A percentile compares a stretch with the other conserved stretches of the same genome.
Conservation (phyloP, 2,888 invertebrate species). For the Cantharis flavilabris region DNA sequence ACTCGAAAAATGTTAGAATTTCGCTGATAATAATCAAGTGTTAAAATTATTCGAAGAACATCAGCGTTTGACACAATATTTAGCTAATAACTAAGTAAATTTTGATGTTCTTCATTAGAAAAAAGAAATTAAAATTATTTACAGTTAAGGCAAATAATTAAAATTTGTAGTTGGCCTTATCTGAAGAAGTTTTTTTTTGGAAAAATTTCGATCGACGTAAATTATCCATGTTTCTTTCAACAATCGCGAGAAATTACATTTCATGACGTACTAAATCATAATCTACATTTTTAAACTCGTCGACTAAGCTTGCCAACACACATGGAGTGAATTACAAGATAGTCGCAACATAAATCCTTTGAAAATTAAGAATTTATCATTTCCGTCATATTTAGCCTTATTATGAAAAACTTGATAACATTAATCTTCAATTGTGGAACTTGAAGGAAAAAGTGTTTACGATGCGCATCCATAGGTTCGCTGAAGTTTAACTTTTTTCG, state of each 20-base stretch:
- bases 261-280: neutral
- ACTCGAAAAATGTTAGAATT: neutral
- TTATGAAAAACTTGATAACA: conserved; percentile 30
- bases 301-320: conserved; percentile 1
- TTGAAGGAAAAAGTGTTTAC: neutral
- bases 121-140: neutral
- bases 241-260: neutral
- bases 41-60: neutral
- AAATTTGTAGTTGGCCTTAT: neutral
- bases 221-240: neutral
- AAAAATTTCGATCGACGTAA: neutral
- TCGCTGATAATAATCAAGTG: neutral
- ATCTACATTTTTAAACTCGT: neutral
- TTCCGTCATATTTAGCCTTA: conserved; percentile 34
- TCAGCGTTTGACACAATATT: neutral
- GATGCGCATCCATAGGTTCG: conserved; percentile 4
- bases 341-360: conserved; percentile 29
- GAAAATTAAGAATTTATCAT: conserved; percentile 21
- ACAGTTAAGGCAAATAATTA: neutral
- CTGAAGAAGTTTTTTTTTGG: neutral
- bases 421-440: conserved; percentile 27
- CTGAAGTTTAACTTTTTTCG: neutral
- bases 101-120: neutral
- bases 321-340: conserved; percentile 26
- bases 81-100: neutral